phyloP scores from a whole-genome alignment of 2,113 vertebrate genomes.

The Myanophis thanlyinensis region DNA sequence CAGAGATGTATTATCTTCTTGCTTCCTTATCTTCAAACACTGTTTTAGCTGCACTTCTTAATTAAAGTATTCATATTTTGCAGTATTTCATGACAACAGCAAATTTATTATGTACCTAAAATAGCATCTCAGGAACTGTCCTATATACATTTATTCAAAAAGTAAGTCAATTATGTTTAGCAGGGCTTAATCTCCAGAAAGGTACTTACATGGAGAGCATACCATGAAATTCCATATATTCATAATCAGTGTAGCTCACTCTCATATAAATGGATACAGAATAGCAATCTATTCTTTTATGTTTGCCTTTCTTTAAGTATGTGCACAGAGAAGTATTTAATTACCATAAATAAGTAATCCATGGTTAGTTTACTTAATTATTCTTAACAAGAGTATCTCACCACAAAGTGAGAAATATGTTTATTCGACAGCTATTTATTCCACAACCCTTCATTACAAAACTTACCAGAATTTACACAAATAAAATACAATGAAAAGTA shows the following conservation, averaged over 20 bases:
- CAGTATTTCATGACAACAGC: background rate
- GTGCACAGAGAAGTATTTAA: background rate
- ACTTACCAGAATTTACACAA: background rate
- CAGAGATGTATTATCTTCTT: background rate
- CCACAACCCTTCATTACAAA: background rate
- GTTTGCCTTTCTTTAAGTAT: background rate
- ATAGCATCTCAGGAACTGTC: background rate
- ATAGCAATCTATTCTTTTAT: background rate
- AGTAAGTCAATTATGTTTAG: background rate
- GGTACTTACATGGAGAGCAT: background rate
- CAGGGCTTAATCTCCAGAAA: background rate
- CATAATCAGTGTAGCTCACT: background rate
- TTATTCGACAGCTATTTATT: background rate
- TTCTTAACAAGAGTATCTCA: background rate
- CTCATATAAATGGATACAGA: background rate
- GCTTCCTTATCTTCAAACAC: background rate
- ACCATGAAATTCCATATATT: background rate
- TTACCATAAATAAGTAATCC: background rate
- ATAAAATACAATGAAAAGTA: background rate
- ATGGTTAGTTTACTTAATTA: background rate
- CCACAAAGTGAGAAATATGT: background rate
- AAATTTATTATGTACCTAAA: background rate
- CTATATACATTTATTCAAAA: background rate
- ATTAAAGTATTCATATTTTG: background rate
- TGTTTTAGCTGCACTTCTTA: background rate